Evolutionary conservation across 2,113 vertebrate genomes (phyloP).

Genomic region (Sigmodon hispidus): DNA sequence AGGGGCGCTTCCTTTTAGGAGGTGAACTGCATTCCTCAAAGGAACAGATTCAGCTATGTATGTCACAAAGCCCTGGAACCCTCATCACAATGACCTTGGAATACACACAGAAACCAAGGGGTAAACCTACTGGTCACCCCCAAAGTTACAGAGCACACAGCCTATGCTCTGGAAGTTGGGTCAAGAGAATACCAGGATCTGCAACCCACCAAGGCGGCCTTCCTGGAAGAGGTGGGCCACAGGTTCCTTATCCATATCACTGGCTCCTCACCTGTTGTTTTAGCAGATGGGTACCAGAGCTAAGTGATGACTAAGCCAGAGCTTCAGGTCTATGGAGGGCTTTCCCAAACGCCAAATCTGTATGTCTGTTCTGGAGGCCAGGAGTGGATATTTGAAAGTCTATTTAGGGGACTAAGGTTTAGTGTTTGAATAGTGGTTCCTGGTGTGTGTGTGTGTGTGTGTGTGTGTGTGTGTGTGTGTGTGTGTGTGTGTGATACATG

Average conservation of each 20-base stretch:
- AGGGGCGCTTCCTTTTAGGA: neutral
- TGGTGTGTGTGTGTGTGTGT: neutral
- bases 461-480: neutral
- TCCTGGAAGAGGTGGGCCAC: neutral
- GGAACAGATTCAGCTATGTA: neutral
- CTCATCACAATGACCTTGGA: constrained; percentile 71
- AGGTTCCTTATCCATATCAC: neutral
- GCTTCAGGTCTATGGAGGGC: neutral
- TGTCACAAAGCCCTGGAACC: constrained; percentile 63
- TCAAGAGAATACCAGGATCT: neutral
- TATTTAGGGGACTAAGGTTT: neutral
- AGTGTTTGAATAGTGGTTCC: constrained; percentile 12
- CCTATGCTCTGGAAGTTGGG: neutral
- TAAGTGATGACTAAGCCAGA: neutral
- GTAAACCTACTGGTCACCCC: neutral
- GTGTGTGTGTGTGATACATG: neutral
- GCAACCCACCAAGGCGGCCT: neutral
- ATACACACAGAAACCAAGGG: neutral
- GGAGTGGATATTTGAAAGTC: neutral
- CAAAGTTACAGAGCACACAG: neutral
- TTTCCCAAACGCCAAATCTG: neutral
- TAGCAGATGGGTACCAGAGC: neutral
- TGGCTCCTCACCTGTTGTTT: neutral
- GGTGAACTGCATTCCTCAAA: constrained; percentile 45
- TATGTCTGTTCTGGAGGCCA: neutral